A percentile compares a stretch with the other conserved stretches of the same genome.
Conservation (phyloP, 2,113 vertebrate genomes). For the Acinonyx jubatus region DNA sequence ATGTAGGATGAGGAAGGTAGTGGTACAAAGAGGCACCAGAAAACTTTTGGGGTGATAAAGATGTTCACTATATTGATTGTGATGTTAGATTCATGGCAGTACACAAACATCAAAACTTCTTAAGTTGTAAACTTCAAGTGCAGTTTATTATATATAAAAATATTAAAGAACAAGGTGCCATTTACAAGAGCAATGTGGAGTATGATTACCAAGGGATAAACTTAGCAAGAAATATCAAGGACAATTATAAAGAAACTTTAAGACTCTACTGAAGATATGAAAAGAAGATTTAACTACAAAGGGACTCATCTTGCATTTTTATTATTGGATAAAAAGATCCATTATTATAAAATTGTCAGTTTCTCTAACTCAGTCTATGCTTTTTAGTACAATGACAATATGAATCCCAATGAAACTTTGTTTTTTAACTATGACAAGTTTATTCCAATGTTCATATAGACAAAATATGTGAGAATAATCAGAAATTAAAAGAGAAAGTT, state of each 20-base stretch:
- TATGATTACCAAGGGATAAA: not conserved
- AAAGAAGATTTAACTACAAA: not conserved
- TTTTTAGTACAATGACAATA: not conserved
- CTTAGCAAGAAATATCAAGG: not conserved
- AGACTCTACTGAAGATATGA: not conserved
- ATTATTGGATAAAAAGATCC: not conserved
- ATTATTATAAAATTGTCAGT: not conserved
- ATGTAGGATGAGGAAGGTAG: not conserved
- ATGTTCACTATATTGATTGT: not conserved
- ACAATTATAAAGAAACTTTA: not conserved
- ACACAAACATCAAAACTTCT: not conserved
- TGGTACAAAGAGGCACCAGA: not conserved
- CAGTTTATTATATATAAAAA: not conserved
- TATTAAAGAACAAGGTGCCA: not conserved
- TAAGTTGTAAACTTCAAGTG: not conserved
- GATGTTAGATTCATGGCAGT: not conserved
- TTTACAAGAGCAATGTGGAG: not conserved
- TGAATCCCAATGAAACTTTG: not conserved
- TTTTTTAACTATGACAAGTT: not conserved
- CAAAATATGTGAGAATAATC: not conserved
- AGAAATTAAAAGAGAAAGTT: not conserved
- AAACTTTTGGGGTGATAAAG: not conserved
- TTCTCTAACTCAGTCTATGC: not conserved
- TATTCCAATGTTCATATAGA: not conserved
- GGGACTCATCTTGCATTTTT: not conserved